Conservation (phyloP, 2,888 invertebrate species). For the Gymnoscelis rufifasciata region DNA sequence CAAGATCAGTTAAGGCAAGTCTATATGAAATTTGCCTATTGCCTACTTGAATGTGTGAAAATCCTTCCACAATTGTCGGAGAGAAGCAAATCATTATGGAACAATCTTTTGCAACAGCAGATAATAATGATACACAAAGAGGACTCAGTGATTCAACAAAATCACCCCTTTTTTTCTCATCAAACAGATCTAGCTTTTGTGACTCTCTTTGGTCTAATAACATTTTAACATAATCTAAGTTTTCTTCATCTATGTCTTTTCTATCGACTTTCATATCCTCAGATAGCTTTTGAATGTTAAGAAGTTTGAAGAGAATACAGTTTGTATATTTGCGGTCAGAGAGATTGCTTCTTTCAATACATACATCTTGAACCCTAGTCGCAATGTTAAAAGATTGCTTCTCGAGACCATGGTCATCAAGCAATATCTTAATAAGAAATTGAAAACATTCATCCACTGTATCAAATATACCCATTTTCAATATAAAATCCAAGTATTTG, state of each 20-base stretch:
- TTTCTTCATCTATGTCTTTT: conserved; percentile 22
- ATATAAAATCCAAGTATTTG: conserved; percentile 31
- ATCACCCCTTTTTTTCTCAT: conserved; percentile 30
- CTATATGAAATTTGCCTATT: conserved; percentile 67
- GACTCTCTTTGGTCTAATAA: conserved; percentile 40
- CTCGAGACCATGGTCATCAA: conserved; percentile 29
- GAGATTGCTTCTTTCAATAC: conserved; percentile 4
- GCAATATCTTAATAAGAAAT: conserved; percentile 52
- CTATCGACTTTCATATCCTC: conserved; percentile 31
- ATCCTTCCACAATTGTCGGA: conserved; percentile 33
- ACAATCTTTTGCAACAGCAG: conserved; percentile 84
- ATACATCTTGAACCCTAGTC: not conserved
- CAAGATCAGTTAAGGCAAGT: conserved; percentile 82
- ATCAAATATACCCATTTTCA: conserved; percentile 37
- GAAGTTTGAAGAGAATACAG: conserved; percentile 46
- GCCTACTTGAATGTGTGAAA: conserved; percentile 44
- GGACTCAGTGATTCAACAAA: conserved; percentile 39
- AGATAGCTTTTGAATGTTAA: conserved; percentile 52
- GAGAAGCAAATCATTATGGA: conserved; percentile 82
- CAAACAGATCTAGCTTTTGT: conserved; percentile 38
- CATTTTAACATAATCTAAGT: conserved; percentile 44
- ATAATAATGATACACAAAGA: conserved; percentile 65
- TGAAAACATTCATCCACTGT: conserved; percentile 45
- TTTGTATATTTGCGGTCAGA: conserved; percentile 13
- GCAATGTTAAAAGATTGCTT: not conserved